Conservation (phyloP, 1,140 invertebrate species). For the Dreissena rostriformis region DNA sequence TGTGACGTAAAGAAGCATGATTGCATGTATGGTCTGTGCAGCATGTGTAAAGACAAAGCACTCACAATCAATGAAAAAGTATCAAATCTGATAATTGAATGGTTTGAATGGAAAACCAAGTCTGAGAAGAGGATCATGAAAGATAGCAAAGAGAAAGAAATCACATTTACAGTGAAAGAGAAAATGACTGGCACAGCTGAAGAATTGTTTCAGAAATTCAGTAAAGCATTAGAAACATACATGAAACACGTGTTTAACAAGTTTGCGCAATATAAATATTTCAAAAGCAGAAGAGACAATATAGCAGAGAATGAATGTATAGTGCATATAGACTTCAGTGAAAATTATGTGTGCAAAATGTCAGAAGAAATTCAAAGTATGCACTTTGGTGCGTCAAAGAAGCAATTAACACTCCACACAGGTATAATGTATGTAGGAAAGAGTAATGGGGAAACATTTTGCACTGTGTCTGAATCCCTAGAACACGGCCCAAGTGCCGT, state of each 20-base stretch:
- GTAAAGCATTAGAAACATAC: not conserved
- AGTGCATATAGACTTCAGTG: constrained; percentile 58
- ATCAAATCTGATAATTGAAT: not conserved
- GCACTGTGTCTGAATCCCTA: constrained; percentile 45
- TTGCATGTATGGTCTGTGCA: constrained; percentile 15
- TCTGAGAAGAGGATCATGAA: not conserved
- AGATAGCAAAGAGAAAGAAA: not conserved
- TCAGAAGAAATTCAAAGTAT: constrained; percentile 51
- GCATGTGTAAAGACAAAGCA: not conserved
- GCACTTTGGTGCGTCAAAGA: constrained; percentile 62
- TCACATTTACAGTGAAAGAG: constrained; percentile 26
- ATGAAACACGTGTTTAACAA: not conserved
- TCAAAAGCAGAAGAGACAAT: not conserved
- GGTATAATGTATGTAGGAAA: constrained; percentile 11
- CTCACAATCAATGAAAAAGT: not conserved
- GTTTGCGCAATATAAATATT: not conserved
- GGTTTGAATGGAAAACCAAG: not conserved
- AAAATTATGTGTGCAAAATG: constrained; percentile 59
- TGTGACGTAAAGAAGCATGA: constrained; percentile 4
- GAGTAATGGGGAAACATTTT: constrained; percentile 23
- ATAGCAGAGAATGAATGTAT: constrained; percentile 54
- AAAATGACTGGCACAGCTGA: not conserved
- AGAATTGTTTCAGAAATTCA: not conserved
- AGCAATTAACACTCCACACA: not conserved
- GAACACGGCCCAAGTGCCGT: constrained; percentile 56